Base-by-base conservation (phyloP, 1,140 invertebrate genomes). In the Berghia stephanieae region DNA sequence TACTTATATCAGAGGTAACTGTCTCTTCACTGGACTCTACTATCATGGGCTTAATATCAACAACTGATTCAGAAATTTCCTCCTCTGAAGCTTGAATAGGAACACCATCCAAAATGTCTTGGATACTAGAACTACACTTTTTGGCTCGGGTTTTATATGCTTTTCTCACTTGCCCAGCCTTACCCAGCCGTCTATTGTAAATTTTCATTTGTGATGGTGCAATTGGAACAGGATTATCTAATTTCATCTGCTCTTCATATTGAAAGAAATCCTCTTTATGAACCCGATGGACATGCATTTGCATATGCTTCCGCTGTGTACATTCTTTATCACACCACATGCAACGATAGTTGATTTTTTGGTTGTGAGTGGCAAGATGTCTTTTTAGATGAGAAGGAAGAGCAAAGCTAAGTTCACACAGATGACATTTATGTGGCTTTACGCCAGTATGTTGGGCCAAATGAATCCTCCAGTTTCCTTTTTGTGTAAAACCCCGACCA, bases 261-360 rank as follows among this genome's bases (percentile, higher is more conserved):
- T 76, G 74, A 49, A 43, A 66, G 31, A 76, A 76, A 34, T 76
- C 74, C 36, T 76, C 74, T 43, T 68, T 66, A 63, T 76, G 74
- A 16, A 76, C 74, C 38, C 74, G 31, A 24, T 67, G 74, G 4
- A 76, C 74, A 52, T 76, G 74, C 74, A 76, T 76, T 34, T 76
- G 74, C 74, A 76, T 76, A 31, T 76, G 74, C 24, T 76, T 76
- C n/a, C 74, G 44, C 44, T 76, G 74, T 10, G 74, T 76, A 38
- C 74, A 76, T 42, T 76, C 74, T 38, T 76, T 76, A 34, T 68
- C 74, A 76, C 74, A 76, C 74, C 74, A 76, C 8, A 49, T 34
- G 43, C 74, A 76, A 24, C 74, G 74, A n/a, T 76, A 76, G n/a
- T 76, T 44, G 40, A 76, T 76, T 24, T 67, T 66, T 44, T 76